Percentiles rank a stretch among this genome's conserved stretches.
phyloP scores from a whole-genome alignment of 2,113 vertebrate species.

The Chroicocephalus ridibundus region DNA sequence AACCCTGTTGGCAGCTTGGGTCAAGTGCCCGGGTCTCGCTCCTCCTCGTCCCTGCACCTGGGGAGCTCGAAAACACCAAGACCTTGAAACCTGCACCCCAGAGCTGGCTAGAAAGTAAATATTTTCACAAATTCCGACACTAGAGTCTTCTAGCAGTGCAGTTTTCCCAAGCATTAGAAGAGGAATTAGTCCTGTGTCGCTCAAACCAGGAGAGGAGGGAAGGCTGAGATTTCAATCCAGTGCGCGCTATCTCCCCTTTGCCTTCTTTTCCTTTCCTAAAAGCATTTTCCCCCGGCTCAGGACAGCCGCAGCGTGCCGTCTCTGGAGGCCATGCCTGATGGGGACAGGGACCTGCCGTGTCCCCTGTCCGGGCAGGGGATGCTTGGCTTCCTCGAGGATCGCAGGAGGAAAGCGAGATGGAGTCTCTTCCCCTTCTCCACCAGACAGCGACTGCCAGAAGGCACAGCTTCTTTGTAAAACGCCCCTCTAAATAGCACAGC shows the following conservation, averaged over 20 bases:
- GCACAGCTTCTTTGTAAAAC: neutral
- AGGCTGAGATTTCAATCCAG: neutral
- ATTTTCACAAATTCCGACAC: neutral
- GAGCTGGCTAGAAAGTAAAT: neutral
- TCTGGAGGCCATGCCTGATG: neutral
- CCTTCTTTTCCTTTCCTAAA: neutral
- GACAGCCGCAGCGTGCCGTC: rapidly evolving
- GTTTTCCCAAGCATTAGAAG: neutral
- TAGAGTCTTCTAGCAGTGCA: neutral
- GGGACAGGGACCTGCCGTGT: neutral
- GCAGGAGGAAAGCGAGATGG: neutral
- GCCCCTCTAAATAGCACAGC: neutral
- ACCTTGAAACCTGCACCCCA: neutral
- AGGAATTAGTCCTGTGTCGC: neutral
- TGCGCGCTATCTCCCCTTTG: neutral
- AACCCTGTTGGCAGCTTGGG: neutral
- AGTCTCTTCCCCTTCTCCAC: neutral
- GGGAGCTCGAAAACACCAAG: neutral
- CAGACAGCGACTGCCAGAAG: neutral
- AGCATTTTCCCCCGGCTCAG: neutral
- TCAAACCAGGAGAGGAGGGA: neutral
- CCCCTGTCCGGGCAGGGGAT: neutral
- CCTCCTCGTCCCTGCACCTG: neutral
- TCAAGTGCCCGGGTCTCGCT: neutral
- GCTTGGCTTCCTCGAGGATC: neutral